phyloP scores from a whole-genome alignment of 2,888 invertebrate genomes.

The Caenorhabditis uteleia region DNA sequence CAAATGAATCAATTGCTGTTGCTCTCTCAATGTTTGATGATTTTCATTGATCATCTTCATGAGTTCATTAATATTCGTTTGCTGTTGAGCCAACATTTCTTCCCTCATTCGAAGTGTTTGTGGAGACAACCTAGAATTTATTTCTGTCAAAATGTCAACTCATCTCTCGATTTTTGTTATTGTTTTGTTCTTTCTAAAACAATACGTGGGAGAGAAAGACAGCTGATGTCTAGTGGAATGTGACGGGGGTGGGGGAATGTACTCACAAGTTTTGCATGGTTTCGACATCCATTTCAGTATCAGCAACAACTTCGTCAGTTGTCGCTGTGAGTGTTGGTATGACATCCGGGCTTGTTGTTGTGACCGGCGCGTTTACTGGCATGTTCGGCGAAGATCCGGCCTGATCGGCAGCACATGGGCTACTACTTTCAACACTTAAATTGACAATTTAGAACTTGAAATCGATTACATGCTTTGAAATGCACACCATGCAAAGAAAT shows the following conservation, averaged over 20 bases:
- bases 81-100: constrained; percentile 61
- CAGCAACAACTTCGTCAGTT: neutral
- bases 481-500: too few species aligned
- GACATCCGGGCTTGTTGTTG: neutral
- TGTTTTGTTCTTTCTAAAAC: constrained; percentile 10
- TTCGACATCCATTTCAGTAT: neutral
- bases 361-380: constrained; percentile 29
- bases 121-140: constrained; percentile 42
- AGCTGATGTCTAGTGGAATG: neutral
- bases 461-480: neutral
- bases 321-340: too few species aligned
- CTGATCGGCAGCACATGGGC: constrained; percentile 44
- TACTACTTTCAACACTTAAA: constrained; percentile 28
- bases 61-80: constrained; percentile 59
- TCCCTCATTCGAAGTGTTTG: constrained; percentile 57
- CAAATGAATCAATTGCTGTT: constrained; percentile 63
- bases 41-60: constrained; percentile 57
- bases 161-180: neutral
- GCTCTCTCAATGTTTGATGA: constrained; percentile 59
- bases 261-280: constrained; percentile 38
- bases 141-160: neutral
- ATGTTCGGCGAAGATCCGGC: constrained; percentile 45
- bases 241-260: neutral
- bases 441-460: neutral
- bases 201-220: constrained; percentile 2